These are phyloP conservation scores for Pipa parva DNA, from an alignment of 2,113 vertebrate genomes.

Conservation along the genomic window DNA sequence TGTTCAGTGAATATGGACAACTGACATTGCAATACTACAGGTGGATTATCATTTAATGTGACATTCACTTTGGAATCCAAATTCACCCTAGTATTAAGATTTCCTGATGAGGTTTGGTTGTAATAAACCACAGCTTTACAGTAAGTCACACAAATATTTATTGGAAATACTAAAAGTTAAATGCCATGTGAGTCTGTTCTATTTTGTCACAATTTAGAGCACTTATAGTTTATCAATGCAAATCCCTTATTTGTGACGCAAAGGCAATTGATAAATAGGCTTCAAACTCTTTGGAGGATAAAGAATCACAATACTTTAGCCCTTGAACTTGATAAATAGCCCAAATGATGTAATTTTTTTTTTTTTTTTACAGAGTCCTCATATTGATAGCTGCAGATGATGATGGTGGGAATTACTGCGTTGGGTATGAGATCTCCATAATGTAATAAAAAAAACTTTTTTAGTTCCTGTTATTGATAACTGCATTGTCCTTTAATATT, in stretches of 20 bases:
- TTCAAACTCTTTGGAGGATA: constrained; percentile 12
- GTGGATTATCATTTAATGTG: no score
- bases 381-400: neutral
- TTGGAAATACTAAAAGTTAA: constrained; percentile 35
- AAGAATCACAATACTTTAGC: constrained; percentile 26
- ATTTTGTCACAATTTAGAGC: constrained; percentile 23
- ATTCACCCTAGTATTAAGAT: no score
- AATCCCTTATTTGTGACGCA: constrained; percentile 37
- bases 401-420: no score
- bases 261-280: constrained; percentile 35
- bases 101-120: no score
- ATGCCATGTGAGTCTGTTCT: constrained; percentile 21
- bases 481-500: no score
- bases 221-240: constrained; percentile 38
- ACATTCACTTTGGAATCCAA: no score
- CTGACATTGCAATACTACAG: no score
- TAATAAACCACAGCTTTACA: no score
- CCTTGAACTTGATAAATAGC: constrained; percentile 22
- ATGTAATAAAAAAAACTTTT: no score
- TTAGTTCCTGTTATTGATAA: no score
- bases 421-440: no score
- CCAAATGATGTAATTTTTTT: constrained; percentile 3
- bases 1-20: no score
- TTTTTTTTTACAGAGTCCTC: constrained; percentile 4
- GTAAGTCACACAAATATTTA: neutral